Percentiles rank a stretch among this genome's conserved stretches.
Conservation (phyloP, 1,140 invertebrate genomes). For the Drosophila arizonae region DNA sequence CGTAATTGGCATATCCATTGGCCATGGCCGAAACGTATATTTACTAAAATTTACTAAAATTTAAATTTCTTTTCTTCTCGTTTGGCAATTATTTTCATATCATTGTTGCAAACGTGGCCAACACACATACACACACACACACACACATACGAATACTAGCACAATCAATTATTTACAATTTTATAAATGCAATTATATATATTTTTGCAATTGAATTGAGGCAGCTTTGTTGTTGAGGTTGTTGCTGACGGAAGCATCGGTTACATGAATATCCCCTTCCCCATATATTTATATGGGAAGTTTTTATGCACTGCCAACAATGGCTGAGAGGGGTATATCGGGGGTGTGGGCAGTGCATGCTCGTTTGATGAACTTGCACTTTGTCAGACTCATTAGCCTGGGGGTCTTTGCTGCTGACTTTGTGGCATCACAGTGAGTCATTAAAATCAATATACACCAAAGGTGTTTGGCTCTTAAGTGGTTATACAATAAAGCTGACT, state of each 20-base stretch:
- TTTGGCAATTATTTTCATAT: conserved; percentile 5
- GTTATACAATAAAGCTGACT: too few relatives aligned
- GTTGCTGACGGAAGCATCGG: conserved; percentile 53
- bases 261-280: conserved; percentile 14
- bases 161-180: conserved; percentile 52
- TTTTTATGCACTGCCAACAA: background rate
- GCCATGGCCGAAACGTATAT: conserved; percentile 1
- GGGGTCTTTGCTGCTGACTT: too few relatives aligned
- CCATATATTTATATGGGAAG: background rate
- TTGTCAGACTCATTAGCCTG: too few relatives aligned
- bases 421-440: too few relatives aligned
- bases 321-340: background rate
- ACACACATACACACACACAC: conserved; percentile 21
- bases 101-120: conserved; percentile 35
- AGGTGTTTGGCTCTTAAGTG: too few relatives aligned
- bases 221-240: conserved; percentile 27
- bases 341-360: conserved; percentile 9
- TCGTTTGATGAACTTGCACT: conserved; percentile 27
- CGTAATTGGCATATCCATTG: conserved; percentile 23
- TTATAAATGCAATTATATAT: conserved; percentile 65
- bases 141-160: too few relatives aligned
- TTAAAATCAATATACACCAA: too few relatives aligned
- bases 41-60: conserved; percentile 17
- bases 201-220: conserved; percentile 48
- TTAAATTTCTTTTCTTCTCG: background rate